Evolutionary conservation across 2,113 vertebrate genomes (phyloP).

Genomic region (Pterocles orientalis): DNA sequence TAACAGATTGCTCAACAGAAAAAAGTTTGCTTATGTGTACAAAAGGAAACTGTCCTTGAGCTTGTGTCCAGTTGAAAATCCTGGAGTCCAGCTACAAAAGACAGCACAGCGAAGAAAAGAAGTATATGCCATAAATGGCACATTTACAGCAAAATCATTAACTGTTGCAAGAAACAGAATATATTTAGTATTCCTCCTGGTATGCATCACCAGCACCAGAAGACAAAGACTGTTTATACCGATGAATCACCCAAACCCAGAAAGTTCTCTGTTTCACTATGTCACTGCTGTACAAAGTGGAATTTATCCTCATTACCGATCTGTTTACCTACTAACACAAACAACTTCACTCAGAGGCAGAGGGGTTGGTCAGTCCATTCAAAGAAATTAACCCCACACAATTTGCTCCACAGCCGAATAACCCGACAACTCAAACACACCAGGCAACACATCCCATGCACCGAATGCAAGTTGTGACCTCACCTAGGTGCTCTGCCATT

Average conservation of each 20-base stretch:
- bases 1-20: neutral
- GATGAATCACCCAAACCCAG: neutral
- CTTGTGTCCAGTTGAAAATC: neutral
- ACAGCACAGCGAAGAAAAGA: neutral
- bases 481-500: neutral
- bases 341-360: neutral
- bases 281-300: neutral
- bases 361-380: rapidly evolving
- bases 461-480: neutral
- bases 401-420: neutral
- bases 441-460: neutral
- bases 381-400: neutral
- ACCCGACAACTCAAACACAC: neutral
- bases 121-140: neutral
- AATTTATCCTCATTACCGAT: neutral
- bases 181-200: neutral
- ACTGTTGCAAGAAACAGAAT: neutral
- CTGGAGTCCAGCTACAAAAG: neutral
- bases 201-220: neutral
- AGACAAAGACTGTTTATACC: neutral
- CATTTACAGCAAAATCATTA: neutral
- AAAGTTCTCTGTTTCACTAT: neutral
- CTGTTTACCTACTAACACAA: neutral
- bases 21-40: neutral
- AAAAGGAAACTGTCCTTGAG: neutral